phyloP scores from a whole-genome alignment of 2,888 invertebrate species.

The Mylabris sibirica region DNA sequence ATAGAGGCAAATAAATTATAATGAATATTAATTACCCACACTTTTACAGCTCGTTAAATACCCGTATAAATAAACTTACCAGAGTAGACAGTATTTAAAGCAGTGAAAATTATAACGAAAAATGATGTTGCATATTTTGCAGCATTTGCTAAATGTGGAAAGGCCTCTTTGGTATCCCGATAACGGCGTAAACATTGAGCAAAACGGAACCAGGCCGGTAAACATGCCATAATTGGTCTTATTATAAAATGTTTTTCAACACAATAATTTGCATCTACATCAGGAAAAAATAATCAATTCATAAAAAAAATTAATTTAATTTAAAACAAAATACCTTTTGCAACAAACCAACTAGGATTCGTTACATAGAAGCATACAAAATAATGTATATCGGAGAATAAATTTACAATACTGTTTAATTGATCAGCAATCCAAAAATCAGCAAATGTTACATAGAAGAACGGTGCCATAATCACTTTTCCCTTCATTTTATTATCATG shows the following conservation, averaged over 20 bases:
- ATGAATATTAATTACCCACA: conserved; percentile 22
- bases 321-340: conserved; percentile 62
- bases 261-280: conserved; percentile 69
- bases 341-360: conserved; percentile 76
- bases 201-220: conserved; percentile 98
- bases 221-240: conserved; percentile 84
- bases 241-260: conserved; percentile 77
- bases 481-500: conserved; percentile 64
- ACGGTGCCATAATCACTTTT: conserved; percentile 87
- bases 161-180: conserved; percentile 89
- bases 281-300: too few species aligned
- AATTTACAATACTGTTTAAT: conserved; percentile 89
- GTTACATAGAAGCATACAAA: conserved; percentile 90
- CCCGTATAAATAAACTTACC: conserved; percentile 60
- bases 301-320: background rate
- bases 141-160: conserved; percentile 97
- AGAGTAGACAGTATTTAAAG: conserved; percentile 71
- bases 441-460: conserved; percentile 92
- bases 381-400: conserved; percentile 93
- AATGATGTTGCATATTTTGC: conserved; percentile 98
- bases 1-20: background rate
- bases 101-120: conserved; percentile 87
- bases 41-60: background rate
- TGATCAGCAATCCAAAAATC: conserved; percentile 99
- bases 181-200: conserved; percentile 96